These are phyloP conservation scores for Drosophila rufa DNA, from an alignment of 1,140 invertebrate genomes.

Conservation along the genomic window DNA sequence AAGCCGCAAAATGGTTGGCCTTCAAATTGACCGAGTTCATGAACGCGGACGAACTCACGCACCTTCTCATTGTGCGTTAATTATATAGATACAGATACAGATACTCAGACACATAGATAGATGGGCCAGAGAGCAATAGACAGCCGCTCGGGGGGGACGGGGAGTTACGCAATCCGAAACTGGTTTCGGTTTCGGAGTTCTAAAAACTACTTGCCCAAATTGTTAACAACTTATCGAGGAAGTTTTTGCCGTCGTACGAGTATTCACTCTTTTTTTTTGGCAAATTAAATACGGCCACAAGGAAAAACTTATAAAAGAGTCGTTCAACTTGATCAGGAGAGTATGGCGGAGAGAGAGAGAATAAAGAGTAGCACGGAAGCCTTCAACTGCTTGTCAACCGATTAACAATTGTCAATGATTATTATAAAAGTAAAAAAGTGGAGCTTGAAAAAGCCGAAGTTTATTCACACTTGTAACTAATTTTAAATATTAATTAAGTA, in stretches of 20 bases:
- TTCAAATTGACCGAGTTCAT: constrained; percentile 82
- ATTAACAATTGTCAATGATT: constrained; percentile 61
- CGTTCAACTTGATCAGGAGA: constrained; percentile 63
- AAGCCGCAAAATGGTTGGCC: constrained; percentile 79
- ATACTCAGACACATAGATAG: constrained; percentile 40
- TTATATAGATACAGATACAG: constrained; percentile 68
- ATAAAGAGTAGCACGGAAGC: constrained; percentile 50
- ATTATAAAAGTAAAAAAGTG: constrained; percentile 30
- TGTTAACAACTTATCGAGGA: constrained; percentile 82
- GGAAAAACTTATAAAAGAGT: constrained; percentile 75
- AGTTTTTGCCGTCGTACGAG: constrained; percentile 45
- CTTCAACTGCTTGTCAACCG: constrained; percentile 54
- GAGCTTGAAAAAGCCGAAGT: background rate
- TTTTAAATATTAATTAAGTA: background rate
- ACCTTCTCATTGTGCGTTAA: constrained; percentile 82
- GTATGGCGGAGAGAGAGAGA: constrained; percentile 1
- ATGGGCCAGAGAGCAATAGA: constrained; percentile 51
- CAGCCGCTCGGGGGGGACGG: constrained; percentile 4
- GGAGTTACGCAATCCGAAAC: constrained; percentile 52
- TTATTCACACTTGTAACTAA: background rate
- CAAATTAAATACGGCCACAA: constrained; percentile 57
- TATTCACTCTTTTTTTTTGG: constrained; percentile 21
- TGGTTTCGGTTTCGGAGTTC: constrained; percentile 69
- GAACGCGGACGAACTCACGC: constrained; percentile 64
- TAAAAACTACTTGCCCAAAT: constrained; percentile 73